Evolutionary conservation across 23 tunicate species (phyloP).

Genomic region (Clavelina lepadiformis): DNA sequence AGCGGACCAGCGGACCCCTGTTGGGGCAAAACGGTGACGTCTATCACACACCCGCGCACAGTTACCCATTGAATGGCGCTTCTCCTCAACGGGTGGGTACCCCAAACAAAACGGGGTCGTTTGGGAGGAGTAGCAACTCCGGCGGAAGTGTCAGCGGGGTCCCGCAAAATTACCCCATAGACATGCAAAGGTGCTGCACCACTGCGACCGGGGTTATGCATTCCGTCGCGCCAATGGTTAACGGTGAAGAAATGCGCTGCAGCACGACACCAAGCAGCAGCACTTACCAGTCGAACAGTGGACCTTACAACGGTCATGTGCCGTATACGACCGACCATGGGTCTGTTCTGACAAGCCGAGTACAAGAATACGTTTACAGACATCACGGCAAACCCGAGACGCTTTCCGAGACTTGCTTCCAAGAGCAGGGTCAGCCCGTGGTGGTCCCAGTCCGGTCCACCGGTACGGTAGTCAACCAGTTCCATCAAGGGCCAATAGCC

Average conservation of each 20-base stretch:
- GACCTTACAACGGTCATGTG: no score
- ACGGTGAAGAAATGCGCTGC: no score
- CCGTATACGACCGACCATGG: no score
- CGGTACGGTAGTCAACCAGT: conserved; percentile 44
- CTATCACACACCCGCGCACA: not conserved
- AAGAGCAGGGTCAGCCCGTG: no score
- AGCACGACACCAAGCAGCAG: no score
- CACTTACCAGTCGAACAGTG: no score
- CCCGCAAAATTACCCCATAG: conserved; percentile 10
- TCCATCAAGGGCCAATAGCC: no score
- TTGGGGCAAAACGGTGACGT: conserved; percentile 19
- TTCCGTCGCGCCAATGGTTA: no score
- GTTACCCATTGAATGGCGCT: not conserved
- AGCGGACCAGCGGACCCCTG: no score
- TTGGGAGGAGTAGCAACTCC: conserved; percentile 59
- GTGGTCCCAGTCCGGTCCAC: conserved; percentile 35
- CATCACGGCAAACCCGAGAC: no score
- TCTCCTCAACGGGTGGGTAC: conserved; percentile 29
- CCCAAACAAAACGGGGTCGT: conserved; percentile 49
- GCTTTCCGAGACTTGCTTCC: no score
- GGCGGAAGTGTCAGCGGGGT: conserved; percentile 49
- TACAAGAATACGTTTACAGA: conserved; percentile 28
- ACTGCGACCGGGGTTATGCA: no score
- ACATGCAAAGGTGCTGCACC: conserved; percentile 38
- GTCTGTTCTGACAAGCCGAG: conserved; percentile 26